phyloP scores from a whole-genome alignment of 2,888 invertebrate species.

The Aproaerema taeniolella region DNA sequence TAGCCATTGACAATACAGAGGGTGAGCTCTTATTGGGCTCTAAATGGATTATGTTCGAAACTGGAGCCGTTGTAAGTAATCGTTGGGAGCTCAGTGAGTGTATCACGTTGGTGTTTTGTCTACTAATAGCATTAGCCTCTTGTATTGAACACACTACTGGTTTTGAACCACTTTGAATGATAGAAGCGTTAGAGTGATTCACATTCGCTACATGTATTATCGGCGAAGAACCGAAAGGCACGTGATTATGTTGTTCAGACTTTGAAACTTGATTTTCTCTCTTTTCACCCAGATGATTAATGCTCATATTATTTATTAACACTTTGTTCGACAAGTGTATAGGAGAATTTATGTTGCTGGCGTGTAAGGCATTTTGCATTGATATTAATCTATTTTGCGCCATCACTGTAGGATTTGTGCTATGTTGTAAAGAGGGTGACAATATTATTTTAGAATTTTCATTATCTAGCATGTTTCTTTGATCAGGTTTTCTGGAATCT shows the following conservation, averaged over 20 bases:
- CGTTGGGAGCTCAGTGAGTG: constrained; percentile 57
- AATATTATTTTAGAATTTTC: constrained; percentile 62
- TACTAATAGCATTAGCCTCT: constrained; percentile 41
- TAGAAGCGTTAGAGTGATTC: constrained; percentile 44
- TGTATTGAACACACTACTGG: constrained; percentile 46
- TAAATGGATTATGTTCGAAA: constrained; percentile 51
- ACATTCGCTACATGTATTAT: constrained; percentile 57
- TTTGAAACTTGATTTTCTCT: constrained; percentile 48
- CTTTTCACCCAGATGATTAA: constrained; percentile 46
- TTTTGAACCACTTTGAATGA: constrained; percentile 54
- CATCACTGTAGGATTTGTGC: constrained; percentile 56
- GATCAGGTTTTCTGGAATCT: constrained; percentile 51
- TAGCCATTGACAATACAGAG: constrained; percentile 58
- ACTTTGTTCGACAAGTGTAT: constrained; percentile 59
- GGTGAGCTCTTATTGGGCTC: constrained; percentile 50
- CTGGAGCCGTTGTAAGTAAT: constrained; percentile 45
- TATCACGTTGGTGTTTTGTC: constrained; percentile 57
- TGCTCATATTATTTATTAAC: constrained; percentile 48
- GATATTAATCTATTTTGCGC: constrained; percentile 66
- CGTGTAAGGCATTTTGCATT: constrained; percentile 60
- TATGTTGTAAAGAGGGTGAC: constrained; percentile 56
- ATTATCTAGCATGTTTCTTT: constrained; percentile 37
- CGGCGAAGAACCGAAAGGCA: constrained; percentile 43
- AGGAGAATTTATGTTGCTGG: constrained; percentile 48
- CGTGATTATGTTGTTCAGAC: constrained; percentile 46